Conservation (phyloP, 2,113 vertebrate species). For the Notothenia rossii region DNA sequence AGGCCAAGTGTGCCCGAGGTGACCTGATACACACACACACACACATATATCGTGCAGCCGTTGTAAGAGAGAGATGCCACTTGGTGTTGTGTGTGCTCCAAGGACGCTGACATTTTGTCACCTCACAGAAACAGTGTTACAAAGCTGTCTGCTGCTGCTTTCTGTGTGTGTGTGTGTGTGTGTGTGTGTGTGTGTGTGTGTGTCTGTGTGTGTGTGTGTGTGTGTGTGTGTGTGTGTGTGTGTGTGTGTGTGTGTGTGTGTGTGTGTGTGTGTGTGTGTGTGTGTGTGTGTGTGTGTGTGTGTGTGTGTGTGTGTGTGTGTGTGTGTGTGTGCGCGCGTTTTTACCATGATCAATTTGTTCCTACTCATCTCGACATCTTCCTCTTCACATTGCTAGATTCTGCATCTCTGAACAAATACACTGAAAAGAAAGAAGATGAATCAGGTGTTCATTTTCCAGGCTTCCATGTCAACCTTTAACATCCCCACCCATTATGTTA, state of each 20-base stretch:
- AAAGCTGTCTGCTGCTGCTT: conserved; percentile 2
- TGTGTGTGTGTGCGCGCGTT: background rate
- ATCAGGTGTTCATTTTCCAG: background rate
- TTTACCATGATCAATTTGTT: background rate
- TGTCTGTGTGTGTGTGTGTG: background rate
- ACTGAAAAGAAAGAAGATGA: background rate
- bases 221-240: background rate
- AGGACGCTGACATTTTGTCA: conserved; percentile 38
- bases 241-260: background rate
- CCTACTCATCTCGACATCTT: background rate
- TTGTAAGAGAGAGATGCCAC: background rate
- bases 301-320: conserved; percentile 1
- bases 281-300: background rate
- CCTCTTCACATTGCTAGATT: background rate
- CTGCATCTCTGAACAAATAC: background rate
- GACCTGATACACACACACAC: conserved; percentile 15
- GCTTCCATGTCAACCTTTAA: background rate
- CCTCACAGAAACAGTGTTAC: conserved; percentile 27
- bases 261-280: background rate
- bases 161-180: conserved; percentile 1
- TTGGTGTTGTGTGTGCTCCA: conserved; percentile 16
- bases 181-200: conserved; percentile 1
- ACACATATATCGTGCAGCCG: background rate
- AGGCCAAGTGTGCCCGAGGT: conserved; percentile 22
- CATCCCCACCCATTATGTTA: too few relatives aligned